Conservation (phyloP, 2,113 vertebrate species). For the Microtus richardsoni region DNA sequence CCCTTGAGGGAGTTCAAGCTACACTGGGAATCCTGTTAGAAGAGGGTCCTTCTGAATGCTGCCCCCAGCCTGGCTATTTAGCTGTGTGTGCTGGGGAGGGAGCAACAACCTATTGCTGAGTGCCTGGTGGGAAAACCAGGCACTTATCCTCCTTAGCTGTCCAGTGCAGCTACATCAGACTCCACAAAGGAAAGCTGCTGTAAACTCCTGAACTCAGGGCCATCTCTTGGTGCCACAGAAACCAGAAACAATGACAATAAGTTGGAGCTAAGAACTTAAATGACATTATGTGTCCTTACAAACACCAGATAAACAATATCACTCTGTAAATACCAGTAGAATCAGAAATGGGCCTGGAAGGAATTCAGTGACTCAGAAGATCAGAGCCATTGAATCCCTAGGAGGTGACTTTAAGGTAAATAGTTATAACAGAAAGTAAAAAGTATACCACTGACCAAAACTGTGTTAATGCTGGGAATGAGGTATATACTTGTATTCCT, state of each 20-base stretch:
- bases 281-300: not conserved
- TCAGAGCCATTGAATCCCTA: not conserved
- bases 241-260: not conserved
- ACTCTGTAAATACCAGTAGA: not conserved
- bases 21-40: not conserved
- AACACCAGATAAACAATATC: not conserved
- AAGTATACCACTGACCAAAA: not conserved
- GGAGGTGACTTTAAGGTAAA: not conserved
- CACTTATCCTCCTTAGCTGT: not conserved
- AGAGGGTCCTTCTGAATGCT: not conserved
- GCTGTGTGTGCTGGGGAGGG: not conserved
- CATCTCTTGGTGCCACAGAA: not conserved
- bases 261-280: not conserved
- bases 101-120: not conserved
- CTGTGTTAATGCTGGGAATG: not conserved
- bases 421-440: not conserved
- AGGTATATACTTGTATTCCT: not conserved
- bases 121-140: not conserved
- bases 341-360: not conserved
- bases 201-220: not conserved
- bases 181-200: not conserved
- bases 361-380: not conserved
- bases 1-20: not conserved
- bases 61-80: not conserved
- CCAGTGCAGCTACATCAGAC: not conserved